Percentiles rank a stretch among this genome's conserved stretches.
These are phyloP conservation scores for Tenthredo scrophulariae DNA, from an alignment of 2,888 invertebrate species.

Conservation along the genomic window DNA sequence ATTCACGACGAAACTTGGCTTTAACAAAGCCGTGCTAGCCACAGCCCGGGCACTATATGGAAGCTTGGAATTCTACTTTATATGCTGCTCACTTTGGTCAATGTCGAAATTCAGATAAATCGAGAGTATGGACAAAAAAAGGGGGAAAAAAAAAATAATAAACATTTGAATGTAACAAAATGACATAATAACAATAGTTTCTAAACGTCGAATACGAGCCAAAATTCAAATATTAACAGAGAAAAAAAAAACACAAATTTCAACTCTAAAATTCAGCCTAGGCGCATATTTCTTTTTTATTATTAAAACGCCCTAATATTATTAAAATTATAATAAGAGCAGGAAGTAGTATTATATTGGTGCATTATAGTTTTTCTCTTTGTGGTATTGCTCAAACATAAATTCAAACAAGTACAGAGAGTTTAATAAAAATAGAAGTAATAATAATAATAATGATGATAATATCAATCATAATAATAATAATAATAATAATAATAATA, in stretches of 20 bases:
- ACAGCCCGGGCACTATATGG: conserved; percentile 65
- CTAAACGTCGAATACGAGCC: background rate
- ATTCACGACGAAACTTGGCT: conserved; percentile 38
- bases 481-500: conserved; percentile 33
- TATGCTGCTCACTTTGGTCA: conserved; percentile 54
- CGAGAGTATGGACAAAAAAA: background rate
- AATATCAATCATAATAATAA: conserved; percentile 40
- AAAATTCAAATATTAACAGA: background rate
- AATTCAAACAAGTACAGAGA: conserved; percentile 15
- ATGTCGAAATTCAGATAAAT: conserved; percentile 40
- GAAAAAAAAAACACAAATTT: background rate
- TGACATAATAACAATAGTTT: background rate
- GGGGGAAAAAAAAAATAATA: background rate
- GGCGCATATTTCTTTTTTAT: background rate
- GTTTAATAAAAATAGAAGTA: conserved; percentile 15
- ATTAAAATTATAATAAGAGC: conserved; percentile 13
- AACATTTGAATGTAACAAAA: background rate
- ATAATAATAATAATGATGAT: conserved; percentile 18
- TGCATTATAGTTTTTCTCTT: conserved; percentile 33
- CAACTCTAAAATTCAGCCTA: conserved; percentile 8
- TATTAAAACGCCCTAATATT: conserved; percentile 12
- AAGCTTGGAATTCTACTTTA: conserved; percentile 68
- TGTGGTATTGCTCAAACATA: background rate
- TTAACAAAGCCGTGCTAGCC: conserved; percentile 45
- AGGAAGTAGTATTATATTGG: conserved; percentile 37